A percentile compares a stretch with the other conserved stretches of the same genome.
Evolutionary conservation across 92 coral and sea anemone species (phyloP).

Genomic region (Parazoanthus swiftii): DNA sequence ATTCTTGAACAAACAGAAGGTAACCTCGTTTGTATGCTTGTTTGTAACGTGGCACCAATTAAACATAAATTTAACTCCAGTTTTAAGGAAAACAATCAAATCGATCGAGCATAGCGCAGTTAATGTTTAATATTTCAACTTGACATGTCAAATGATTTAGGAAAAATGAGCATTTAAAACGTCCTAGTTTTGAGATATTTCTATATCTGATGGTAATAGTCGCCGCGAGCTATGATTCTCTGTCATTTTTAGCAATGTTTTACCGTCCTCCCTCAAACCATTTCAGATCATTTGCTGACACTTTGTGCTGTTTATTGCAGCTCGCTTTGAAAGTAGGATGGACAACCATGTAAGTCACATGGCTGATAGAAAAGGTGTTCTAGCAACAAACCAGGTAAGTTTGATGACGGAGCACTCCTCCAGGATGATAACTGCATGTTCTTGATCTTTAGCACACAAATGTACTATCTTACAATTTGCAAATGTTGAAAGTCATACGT

Average conservation of each 20-base stretch:
- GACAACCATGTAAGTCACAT: slow-evolving; percentile 61
- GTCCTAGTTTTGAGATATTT: no score
- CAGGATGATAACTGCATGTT: neutral
- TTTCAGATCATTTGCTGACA: neutral
- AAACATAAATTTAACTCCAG: no score
- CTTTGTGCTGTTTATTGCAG: slow-evolving; percentile 41
- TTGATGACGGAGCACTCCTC: neutral
- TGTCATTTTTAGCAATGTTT: no score
- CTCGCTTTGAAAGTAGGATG: slow-evolving; percentile 53
- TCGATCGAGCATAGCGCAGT: no score
- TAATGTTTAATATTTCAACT: no score
- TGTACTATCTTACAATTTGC: no score
- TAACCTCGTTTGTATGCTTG: neutral
- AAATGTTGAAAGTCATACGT: no score
- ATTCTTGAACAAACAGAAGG: slow-evolving; percentile 79
- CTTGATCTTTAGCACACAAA: neutral
- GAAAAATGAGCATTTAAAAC: no score
- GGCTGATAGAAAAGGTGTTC: slow-evolving; percentile 55
- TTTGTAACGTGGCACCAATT: no score
- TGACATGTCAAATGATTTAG: no score
- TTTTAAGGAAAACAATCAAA: neutral
- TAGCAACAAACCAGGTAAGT: slow-evolving; percentile 67
- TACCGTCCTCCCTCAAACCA: neutral
- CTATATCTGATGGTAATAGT: no score
- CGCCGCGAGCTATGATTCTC: no score